Evolutionary conservation across 2,888 invertebrate genomes (phyloP).

Genomic region (Buathra laborator): DNA sequence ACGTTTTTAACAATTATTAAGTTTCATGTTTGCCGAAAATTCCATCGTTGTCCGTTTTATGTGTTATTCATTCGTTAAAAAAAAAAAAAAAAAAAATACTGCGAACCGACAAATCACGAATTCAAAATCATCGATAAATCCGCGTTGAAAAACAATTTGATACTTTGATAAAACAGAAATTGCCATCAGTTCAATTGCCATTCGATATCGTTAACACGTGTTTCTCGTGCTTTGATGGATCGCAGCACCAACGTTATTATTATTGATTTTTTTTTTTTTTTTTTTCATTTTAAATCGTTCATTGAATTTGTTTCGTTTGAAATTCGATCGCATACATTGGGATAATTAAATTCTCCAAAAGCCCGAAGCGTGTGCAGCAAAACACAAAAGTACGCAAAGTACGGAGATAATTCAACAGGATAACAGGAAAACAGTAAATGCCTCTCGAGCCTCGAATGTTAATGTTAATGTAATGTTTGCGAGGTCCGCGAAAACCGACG

Average conservation of each 20-base stretch:
- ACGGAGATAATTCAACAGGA: background rate
- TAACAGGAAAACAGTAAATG: conserved; percentile 6
- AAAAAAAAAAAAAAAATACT: conserved; percentile 14
- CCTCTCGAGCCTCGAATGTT: conserved; percentile 35
- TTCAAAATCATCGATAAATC: conserved; percentile 7
- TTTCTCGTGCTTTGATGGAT: conserved; percentile 50
- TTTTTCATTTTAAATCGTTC: background rate
- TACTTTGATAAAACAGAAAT: conserved; percentile 1
- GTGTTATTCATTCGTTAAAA: conserved; percentile 40
- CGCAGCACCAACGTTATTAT: conserved; percentile 34
- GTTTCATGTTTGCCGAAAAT: conserved; percentile 60
- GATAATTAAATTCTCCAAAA: conserved; percentile 34
- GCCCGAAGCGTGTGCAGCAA: background rate
- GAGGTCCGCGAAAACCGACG: conserved; percentile 6
- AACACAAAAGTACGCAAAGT: conserved; percentile 6
- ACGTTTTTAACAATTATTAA: conserved; percentile 61
- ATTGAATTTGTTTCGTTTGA: conserved; percentile 30
- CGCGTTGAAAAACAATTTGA: background rate
- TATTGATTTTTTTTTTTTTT: background rate
- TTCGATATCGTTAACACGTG: conserved; percentile 3
- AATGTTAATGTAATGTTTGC: conserved; percentile 33
- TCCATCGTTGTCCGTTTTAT: conserved; percentile 30
- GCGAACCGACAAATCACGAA: conserved; percentile 52
- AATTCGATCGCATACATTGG: conserved; percentile 27
- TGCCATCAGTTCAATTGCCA: background rate